Conservation (phyloP, 2,797 vertebrate species). For the Nannoperca obscura region DNA sequence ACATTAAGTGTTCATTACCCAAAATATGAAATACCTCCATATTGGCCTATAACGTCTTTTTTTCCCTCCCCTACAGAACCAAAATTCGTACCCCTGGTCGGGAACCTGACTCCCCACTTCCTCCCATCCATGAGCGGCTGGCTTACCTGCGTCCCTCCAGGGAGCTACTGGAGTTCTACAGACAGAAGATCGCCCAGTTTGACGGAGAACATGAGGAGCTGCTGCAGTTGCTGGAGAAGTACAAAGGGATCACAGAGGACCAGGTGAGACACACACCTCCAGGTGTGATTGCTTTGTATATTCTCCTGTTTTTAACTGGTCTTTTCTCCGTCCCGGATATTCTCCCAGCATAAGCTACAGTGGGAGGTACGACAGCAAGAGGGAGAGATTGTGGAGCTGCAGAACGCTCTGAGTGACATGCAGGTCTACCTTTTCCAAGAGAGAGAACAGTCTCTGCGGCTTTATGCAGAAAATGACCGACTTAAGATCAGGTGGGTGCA, state of each 20-base stretch:
- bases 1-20: neutral
- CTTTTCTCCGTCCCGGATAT: neutral
- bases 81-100: conserved; percentile 46
- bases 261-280: conserved; percentile 82
- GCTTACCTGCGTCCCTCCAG: conserved; percentile 89
- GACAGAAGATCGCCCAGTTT: conserved; percentile 91
- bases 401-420: conserved; percentile 96
- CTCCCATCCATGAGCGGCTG: conserved; percentile 89
- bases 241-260: conserved; percentile 87
- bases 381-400: conserved; percentile 90
- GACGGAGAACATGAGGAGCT: conserved; percentile 92
- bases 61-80: conserved; percentile 34
- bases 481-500: conserved; percentile 93
- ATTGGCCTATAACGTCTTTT: neutral
- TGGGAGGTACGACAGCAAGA: conserved; percentile 92
- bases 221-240: conserved; percentile 90
- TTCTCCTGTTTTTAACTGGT: neutral
- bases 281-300: neutral
- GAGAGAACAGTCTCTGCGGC: conserved; percentile 92
- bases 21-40: neutral
- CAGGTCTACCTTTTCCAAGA: conserved; percentile 96
- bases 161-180: conserved; percentile 94
- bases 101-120: conserved; percentile 87
- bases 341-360: conserved; percentile 90
- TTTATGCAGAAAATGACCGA: conserved; percentile 95